A percentile compares a stretch with the other conserved stretches of the same genome.
These are phyloP conservation scores for Lepisosteus osseus DNA, from an alignment of 2,113 vertebrate species.

Conservation along the genomic window DNA sequence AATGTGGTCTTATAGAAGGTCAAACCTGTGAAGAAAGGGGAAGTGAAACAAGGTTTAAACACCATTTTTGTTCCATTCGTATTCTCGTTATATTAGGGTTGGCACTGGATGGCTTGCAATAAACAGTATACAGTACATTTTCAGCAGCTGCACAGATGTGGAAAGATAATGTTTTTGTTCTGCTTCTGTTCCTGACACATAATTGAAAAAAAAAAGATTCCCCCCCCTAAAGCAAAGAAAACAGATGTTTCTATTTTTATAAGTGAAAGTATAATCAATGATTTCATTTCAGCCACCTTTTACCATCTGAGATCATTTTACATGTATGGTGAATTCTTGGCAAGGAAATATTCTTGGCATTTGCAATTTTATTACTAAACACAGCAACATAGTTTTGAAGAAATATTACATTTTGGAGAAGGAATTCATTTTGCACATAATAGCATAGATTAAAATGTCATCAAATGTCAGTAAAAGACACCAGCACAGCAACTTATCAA, in stretches of 20 bases:
- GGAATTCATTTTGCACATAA: too few species aligned
- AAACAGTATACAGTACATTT: slow-evolving; percentile 2
- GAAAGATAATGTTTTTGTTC: background rate
- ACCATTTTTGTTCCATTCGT: slow-evolving; percentile 11
- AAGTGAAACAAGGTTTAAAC: slow-evolving; percentile 39
- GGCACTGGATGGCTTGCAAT: slow-evolving; percentile 12
- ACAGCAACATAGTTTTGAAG: too few species aligned
- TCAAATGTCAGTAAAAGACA: slow-evolving; percentile 17
- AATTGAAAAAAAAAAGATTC: slow-evolving; percentile 55
- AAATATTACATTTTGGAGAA: too few species aligned
- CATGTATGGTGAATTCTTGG: too few species aligned
- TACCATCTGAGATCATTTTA: too few species aligned
- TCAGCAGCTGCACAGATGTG: slow-evolving; percentile 6
- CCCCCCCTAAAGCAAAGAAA: slow-evolving; percentile 55
- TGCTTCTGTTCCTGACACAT: slow-evolving; percentile 38
- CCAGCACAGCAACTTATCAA: slow-evolving; percentile 16
- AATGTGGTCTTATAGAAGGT: slow-evolving; percentile 14
- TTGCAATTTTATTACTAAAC: too few species aligned
- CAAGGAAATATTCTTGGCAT: too few species aligned
- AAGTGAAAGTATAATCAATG: slow-evolving; percentile 33
- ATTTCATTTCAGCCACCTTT: too few species aligned
- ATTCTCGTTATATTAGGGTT: slow-evolving; percentile 5
- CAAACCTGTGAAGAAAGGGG: slow-evolving; percentile 14
- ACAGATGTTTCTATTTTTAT: slow-evolving; percentile 76
- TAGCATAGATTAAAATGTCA: too few species aligned